Base-by-base conservation (phyloP, 2,797 vertebrate species). In the Pelodytes ibericus region DNA sequence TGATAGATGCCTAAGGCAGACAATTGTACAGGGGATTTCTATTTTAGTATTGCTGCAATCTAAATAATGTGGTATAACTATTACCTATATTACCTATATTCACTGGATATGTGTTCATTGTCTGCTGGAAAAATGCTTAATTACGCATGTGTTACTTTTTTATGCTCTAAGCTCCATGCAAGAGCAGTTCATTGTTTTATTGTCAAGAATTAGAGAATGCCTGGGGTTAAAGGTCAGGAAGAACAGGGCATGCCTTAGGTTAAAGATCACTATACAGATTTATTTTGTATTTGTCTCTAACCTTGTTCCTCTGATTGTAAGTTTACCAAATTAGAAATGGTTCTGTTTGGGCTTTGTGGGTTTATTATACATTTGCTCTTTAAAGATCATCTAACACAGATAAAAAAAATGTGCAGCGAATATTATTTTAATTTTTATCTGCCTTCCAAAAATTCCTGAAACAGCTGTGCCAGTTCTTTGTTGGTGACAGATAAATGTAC, bases 191-290 rank as follows among this genome's bases (percentile, higher is more conserved):
- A 53, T 24, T 24, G 20, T 16, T 7, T 20, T 53, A 20, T 20
- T 53, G 16, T 53, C 49, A 53, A 20, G 22, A 22, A 24, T 8
- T 7, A 53, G n/a, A 20, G 49, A 53, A 5, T 53, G 49, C 49
- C n/a, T 22, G 11, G 24, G 49, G 22, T 53, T 53, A 53, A 53
- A 53, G 49, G 49, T 53, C 49, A 53, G n/a, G n/a, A n/a, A n/a
- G 18, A 13, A 44, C 18, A 44, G 41, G 49, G 24, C 6, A 53
- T 53, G 49, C 49, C 49, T 53, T 22, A 53, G 49, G 44, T 10
- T 44, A 16, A 16, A 44, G 41, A 8, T 44, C 3, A 16, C 3
- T 10, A 44, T 44, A 44, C 9, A 13, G 41, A 44, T 44, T 44
- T 44, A 13, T 44, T 9, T 36, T 1, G 10, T 15, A 44, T 44